These are phyloP conservation scores for Heliconius congener DNA, from an alignment of 1,140 invertebrate genomes.

Conservation along the genomic window DNA sequence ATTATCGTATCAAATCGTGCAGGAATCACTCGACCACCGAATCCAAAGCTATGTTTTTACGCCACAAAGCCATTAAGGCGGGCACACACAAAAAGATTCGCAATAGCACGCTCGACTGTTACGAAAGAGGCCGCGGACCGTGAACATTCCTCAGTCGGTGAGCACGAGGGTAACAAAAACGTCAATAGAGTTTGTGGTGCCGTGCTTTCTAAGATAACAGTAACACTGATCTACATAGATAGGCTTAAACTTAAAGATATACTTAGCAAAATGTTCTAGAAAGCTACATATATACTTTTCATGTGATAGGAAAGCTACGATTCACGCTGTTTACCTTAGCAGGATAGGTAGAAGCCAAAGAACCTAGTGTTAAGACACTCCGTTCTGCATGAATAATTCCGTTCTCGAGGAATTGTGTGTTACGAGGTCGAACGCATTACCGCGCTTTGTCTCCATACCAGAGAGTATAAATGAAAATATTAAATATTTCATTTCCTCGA, in stretches of 20 bases:
- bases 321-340: too few relatives aligned
- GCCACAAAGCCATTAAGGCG: conserved; percentile 21
- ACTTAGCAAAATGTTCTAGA: background rate
- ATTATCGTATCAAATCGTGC: conserved; percentile 25
- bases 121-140: conserved; percentile 72
- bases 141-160: conserved; percentile 75
- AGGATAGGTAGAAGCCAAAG: too few relatives aligned
- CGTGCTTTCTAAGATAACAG: conserved; percentile 41
- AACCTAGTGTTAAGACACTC: too few relatives aligned
- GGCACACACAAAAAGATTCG: conserved; percentile 73
- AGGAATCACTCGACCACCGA: conserved; percentile 11
- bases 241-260: background rate
- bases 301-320: background rate
- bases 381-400: too few relatives aligned
- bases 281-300: background rate
- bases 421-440: too few relatives aligned
- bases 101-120: conserved; percentile 74
- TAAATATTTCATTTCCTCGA: too few relatives aligned
- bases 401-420: too few relatives aligned
- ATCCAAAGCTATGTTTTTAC: conserved; percentile 28
- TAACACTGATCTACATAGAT: conserved; percentile 15
- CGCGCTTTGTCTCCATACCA: too few relatives aligned
- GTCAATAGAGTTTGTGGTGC: conserved; percentile 47
- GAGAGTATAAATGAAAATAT: too few relatives aligned
- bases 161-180: conserved; percentile 69